Base-by-base conservation (phyloP, 2,797 vertebrate genomes). In the Acanthiza pusilla region DNA sequence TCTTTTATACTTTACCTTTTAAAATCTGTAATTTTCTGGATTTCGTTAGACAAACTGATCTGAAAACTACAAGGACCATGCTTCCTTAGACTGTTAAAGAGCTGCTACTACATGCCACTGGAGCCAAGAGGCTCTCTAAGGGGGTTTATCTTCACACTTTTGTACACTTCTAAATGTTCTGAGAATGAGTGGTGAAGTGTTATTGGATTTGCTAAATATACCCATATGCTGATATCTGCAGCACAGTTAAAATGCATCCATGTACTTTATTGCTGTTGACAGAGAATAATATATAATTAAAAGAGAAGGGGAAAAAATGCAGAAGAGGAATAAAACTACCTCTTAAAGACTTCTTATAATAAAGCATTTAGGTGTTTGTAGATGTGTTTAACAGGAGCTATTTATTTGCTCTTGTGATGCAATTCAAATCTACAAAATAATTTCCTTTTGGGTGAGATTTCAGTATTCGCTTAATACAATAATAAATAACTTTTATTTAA, bases 131-230 rank as follows among this genome's bases (percentile, higher is more conserved):
- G 7, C 11, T 90, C 47, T 65, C 88, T 61, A 27, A 82, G 90
- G 42, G 66, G 36, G 18, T 76, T 93, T 89, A 89, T 94, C 62
- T 92, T 90, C 85, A 85, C 51, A 71, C 58, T 60, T 85, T 54
- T 88, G 61, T 81, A 74, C 36, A 81, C 95, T 84, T 96, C 81
- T 73, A 96, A 96, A 85, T 92, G 58, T 83, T 89, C 73, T 94
- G 73, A 82, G 51, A 79, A 71, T 66, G 34, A 94, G 70, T n/a
- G 71, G 30, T 89, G 88, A 96, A 96, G 77, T 68, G 47, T 54
- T 93, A 90, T 25, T 92, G 40, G 30, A 92, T 91, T 93, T 96
- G 79, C 71, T 94, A 93, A 85, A 83, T 96, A 94, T 36, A 81
- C 30, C 29, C 65, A 34, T 47, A 78, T 50, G 47, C 29, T 85